These are phyloP conservation scores for Psix sp. DNA, from an alignment of 1,140 invertebrate genomes.

Conservation along the genomic window DNA sequence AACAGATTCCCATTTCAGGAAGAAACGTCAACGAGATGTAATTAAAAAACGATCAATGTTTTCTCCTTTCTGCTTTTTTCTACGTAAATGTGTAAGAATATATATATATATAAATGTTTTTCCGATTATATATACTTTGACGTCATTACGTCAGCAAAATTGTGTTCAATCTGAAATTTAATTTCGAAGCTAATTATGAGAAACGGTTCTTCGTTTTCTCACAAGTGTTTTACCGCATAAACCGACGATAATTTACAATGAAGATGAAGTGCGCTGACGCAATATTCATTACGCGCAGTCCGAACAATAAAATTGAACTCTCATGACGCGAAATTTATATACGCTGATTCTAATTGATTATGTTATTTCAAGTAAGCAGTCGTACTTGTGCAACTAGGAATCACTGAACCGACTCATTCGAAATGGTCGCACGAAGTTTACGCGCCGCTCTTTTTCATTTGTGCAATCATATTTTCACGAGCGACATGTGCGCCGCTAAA, in stretches of 20 bases:
- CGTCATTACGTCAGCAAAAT: no score
- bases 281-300: constrained; percentile 2
- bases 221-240: not conserved
- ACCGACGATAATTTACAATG: not conserved
- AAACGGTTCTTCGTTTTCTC: not conserved
- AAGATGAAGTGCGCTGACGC: constrained; percentile 1
- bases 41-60: no score
- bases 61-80: no score
- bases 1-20: no score
- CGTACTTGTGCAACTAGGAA: not conserved
- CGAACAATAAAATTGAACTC: constrained; percentile 17
- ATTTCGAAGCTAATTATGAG: no score
- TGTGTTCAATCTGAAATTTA: no score
- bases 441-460: not conserved
- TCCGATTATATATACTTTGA: no score
- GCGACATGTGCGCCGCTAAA: constrained; percentile 21
- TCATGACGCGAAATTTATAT: constrained; percentile 5
- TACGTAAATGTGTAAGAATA: no score
- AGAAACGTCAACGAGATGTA: no score
- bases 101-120: no score
- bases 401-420: not conserved
- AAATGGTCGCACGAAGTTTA: constrained; percentile 1
- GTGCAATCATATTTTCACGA: not conserved
- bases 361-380: no score
- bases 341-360: constrained; percentile 10